Evolutionary conservation across 2,888 invertebrate genomes (phyloP), one percentile per base, ranked within the genome.

Genomic region (Cynaeus angustus): DNA sequence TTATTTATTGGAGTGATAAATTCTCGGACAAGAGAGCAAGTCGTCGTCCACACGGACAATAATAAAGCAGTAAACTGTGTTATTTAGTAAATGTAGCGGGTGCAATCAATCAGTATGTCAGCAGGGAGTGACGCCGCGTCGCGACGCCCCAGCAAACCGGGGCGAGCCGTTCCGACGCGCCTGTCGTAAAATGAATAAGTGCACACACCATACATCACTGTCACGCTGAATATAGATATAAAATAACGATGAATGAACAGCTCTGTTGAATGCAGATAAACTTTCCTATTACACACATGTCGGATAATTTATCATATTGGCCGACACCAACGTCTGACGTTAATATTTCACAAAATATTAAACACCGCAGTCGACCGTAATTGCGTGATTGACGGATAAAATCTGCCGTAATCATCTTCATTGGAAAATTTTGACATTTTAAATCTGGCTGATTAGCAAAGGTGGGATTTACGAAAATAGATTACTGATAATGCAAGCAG

Each of bases 201-300:
- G 84, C 84, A 83, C 81, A 82, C 80, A 83, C 82, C 84, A 85
- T 85, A 85, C 84, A 85, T 85, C 85, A 85, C 82, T 84, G 85
- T 85, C 85, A 85, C 71, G 75, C 80, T 75, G 82, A 84, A 85
- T 85, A 85, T 84, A 85, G 85, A 84, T 85, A 85, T 85, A 85
- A 84, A 85, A 85, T 84, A 84, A 84, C 84, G 84, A 83, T 83
- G 83, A 85, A 84, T 83, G 84, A 84, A 83, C 82, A 82, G 82
- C 82, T 82, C 83, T 83, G 83, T 83, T 84, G 83, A 83, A 84
- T 83, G 83, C 83, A 84, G 84, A 85, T 84, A 85, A 84, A 85
- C 83, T 84, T 84, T 83, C 84, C 84, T 82, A 84, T 84, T 84
- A 84, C 83, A 83, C 83, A 83, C 82, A 83, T 83, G 84, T 82